These are phyloP conservation scores for Catalaphyllia jardinei DNA, from an alignment of 64 coral and sea anemone species.

Conservation along the genomic window DNA sequence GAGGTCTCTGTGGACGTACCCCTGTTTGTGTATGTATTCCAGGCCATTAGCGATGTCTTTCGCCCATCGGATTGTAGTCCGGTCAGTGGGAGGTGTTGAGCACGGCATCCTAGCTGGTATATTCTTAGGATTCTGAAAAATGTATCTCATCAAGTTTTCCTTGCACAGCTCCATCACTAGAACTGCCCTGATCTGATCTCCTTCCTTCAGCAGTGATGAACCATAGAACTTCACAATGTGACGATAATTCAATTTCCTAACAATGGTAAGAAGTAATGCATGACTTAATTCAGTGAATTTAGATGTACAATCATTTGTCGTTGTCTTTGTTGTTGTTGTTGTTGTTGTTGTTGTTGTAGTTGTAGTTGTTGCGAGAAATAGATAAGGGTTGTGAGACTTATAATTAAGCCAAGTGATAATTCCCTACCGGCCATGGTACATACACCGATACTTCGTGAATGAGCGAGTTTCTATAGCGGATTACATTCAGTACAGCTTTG, in stretches of 20 bases:
- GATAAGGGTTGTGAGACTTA: no score
- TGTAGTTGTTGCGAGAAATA: no score
- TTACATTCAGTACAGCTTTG: neutral
- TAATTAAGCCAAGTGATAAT: no score
- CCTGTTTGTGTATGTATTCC: neutral
- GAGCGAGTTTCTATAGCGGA: no score
- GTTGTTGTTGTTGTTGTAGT: no score
- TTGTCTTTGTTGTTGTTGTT: no score
- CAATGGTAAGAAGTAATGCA: neutral
- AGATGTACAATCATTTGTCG: no score
- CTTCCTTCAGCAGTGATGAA: neutral
- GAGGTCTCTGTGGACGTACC: slow-evolving; percentile 15
- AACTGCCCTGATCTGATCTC: neutral
- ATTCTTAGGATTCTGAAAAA: neutral
- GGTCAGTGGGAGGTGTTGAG: neutral
- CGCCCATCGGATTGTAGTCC: neutral
- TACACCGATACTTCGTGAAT: no score
- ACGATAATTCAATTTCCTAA: neutral
- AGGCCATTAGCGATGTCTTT: neutral
- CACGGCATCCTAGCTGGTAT: neutral
- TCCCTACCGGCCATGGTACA: no score
- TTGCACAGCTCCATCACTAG: neutral
- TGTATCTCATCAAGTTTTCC: neutral
- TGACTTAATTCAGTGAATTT: neutral
- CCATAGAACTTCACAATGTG: neutral